Conservation (phyloP, 2,888 invertebrate genomes). For the Drosophila colorata region DNA sequence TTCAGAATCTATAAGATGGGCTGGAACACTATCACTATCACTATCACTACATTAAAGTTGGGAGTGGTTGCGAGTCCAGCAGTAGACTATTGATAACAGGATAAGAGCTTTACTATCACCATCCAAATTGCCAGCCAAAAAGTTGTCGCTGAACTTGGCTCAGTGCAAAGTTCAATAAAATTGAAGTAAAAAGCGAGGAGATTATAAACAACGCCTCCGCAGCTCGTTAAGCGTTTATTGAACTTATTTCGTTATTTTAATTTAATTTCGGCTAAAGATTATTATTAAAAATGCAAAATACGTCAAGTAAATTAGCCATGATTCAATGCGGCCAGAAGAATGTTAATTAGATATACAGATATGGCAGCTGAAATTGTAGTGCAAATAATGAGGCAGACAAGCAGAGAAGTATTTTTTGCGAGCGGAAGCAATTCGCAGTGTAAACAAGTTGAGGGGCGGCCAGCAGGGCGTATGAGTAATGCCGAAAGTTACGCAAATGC, state of each 20-base stretch:
- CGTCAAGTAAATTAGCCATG: conserved; percentile 18
- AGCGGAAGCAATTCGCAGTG: conserved; percentile 63
- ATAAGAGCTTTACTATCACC: no score
- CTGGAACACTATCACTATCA: no score
- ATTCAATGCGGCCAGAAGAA: conserved; percentile 1
- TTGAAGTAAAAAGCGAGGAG: neutral
- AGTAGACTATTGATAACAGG: no score
- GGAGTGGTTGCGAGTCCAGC: no score
- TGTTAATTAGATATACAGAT: conserved; percentile 27
- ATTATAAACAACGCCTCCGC: conserved; percentile 18
- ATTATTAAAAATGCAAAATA: conserved; percentile 5
- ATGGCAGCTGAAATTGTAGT: conserved; percentile 4
- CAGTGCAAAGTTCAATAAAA: conserved; percentile 17
- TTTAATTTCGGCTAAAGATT: conserved; percentile 11
- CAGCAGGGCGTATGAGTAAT: conserved; percentile 72
- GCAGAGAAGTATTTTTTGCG: conserved; percentile 22
- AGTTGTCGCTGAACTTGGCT: conserved; percentile 27
- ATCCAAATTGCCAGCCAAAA: neutral
- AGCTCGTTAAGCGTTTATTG: conserved; percentile 68
- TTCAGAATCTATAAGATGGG: no score
- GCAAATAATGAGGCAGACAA: conserved; percentile 18
- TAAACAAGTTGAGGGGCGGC: conserved; percentile 53
- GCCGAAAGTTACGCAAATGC: conserved; percentile 66
- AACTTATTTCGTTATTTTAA: conserved; percentile 35
- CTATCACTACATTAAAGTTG: no score